These are phyloP conservation scores for Luscinia luscinia DNA, from an alignment of 2,797 vertebrate genomes.

Conservation along the genomic window DNA sequence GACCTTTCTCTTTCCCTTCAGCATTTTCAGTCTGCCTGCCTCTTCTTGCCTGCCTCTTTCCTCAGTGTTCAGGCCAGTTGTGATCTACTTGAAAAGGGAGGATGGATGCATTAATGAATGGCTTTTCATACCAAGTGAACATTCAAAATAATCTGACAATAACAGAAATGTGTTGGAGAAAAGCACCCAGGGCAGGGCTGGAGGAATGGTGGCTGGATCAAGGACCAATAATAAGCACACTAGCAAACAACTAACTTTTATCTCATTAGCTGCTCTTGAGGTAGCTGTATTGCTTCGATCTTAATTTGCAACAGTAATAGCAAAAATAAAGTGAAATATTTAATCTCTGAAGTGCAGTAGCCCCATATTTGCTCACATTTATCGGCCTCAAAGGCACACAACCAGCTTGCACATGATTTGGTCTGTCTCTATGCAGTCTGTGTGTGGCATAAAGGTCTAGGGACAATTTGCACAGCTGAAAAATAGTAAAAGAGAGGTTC, in stretches of 20 bases:
- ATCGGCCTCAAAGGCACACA: neutral
- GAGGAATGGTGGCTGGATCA: neutral
- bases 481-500: neutral
- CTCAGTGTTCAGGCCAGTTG: neutral
- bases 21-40: conserved; percentile 19
- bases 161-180: conserved; percentile 6
- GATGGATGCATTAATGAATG: neutral
- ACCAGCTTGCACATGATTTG: fast-evolving
- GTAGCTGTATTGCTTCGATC: neutral
- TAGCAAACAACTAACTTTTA: neutral
- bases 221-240: neutral
- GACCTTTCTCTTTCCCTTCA: neutral
- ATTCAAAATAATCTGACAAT: neutral
- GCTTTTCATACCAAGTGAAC: conserved; percentile 7
- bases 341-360: neutral
- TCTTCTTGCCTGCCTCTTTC: neutral
- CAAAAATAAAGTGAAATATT: neutral
- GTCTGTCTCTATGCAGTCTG: neutral
- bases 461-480: neutral
- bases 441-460: neutral
- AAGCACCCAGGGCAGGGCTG: neutral
- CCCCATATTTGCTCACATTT: neutral
- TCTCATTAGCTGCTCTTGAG: neutral
- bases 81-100: conserved; percentile 17
- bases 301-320: neutral